phyloP scores from a whole-genome alignment of 2,888 invertebrate genomes.

The Apamea epomidion region DNA sequence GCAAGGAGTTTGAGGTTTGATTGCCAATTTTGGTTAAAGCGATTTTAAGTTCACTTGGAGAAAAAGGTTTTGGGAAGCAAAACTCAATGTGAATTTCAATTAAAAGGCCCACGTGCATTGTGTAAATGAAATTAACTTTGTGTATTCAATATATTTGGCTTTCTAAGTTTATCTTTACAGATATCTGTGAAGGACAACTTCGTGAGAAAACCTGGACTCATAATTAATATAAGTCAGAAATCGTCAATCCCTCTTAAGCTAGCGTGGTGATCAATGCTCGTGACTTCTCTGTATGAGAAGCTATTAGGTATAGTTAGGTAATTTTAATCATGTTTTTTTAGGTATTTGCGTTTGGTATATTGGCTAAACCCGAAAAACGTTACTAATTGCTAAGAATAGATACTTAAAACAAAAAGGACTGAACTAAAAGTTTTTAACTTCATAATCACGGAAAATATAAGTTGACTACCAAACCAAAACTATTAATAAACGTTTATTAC shows the following conservation, averaged over 20 bases:
- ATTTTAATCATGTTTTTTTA: too few species aligned
- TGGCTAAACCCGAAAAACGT: background rate
- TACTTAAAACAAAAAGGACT: background rate
- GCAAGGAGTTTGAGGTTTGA: slow-evolving; percentile 4
- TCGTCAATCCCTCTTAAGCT: too few species aligned
- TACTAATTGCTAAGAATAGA: background rate
- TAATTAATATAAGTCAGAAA: too few species aligned
- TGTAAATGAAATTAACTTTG: background rate
- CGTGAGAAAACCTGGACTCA: too few species aligned
- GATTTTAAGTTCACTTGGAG: background rate
- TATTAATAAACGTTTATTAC: slow-evolving; percentile 18
- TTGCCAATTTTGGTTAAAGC: background rate
- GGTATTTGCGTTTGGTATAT: background rate
- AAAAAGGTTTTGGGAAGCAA: background rate
- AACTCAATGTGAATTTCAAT: slow-evolving; percentile 1
- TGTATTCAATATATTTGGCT: background rate
- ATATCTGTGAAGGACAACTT: too few species aligned
- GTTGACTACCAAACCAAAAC: background rate
- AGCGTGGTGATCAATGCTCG: too few species aligned
- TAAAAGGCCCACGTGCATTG: background rate
- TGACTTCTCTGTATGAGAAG: too few species aligned
- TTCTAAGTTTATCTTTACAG: too few species aligned
- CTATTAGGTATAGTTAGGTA: too few species aligned
- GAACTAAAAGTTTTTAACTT: background rate
- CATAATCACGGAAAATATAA: background rate